phyloP scores from a whole-genome alignment of 2,888 invertebrate genomes.

The Nebria salina region DNA sequence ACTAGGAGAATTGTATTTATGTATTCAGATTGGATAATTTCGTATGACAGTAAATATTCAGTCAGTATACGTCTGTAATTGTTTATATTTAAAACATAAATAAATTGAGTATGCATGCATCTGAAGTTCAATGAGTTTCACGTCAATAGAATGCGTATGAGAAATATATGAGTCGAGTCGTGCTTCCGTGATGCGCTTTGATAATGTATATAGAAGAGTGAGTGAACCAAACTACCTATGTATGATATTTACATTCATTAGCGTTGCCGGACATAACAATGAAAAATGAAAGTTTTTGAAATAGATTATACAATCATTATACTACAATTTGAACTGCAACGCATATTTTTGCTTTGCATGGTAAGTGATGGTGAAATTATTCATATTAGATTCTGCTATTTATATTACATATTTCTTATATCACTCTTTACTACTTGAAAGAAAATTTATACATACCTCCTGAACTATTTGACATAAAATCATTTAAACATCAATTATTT shows the following conservation, averaged over 20 bases:
- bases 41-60: neutral
- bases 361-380: slow-evolving; percentile 41
- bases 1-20: neutral
- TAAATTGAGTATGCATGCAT: neutral
- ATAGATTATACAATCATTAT: slow-evolving; percentile 37
- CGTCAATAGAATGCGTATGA: neutral
- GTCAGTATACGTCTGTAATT: neutral
- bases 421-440: no score
- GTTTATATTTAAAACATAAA: neutral
- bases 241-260: slow-evolving; percentile 43
- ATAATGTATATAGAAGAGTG: slow-evolving; percentile 29
- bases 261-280: slow-evolving; percentile 42
- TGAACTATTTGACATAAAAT: neutral
- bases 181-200: slow-evolving; percentile 18
- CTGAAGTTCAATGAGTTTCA: neutral
- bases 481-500: neutral
- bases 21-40: neutral
- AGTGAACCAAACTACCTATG: slow-evolving; percentile 23
- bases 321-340: slow-evolving; percentile 31
- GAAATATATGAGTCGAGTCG: neutral
- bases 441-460: neutral
- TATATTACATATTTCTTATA: neutral
- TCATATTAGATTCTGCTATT: neutral
- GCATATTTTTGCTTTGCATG: slow-evolving; percentile 45
- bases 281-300: slow-evolving; percentile 45